These are phyloP conservation scores for Salvator merianae DNA, from an alignment of 2,113 vertebrate genomes.

Conservation along the genomic window DNA sequence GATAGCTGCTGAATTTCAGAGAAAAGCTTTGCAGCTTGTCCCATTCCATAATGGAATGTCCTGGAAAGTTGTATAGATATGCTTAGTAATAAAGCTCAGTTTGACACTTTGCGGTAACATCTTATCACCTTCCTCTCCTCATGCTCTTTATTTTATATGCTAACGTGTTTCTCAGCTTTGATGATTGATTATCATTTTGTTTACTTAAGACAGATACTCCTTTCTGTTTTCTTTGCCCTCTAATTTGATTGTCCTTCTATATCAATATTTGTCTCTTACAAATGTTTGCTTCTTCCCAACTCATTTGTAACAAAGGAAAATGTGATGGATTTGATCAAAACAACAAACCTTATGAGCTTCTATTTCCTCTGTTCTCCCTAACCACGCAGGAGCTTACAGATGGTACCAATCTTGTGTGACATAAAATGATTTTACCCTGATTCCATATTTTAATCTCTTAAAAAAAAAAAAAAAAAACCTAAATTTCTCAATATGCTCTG, in stretches of 20 bases:
- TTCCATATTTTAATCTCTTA: background rate
- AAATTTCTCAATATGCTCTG: conserved; percentile 8
- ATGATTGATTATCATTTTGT: background rate
- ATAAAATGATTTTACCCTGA: no score
- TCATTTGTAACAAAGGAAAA: background rate
- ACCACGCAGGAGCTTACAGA: background rate
- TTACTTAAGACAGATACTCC: background rate
- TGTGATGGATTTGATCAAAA: background rate
- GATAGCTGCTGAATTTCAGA: no score
- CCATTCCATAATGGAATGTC: background rate
- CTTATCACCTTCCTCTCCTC: background rate
- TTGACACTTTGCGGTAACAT: background rate
- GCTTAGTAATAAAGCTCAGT: background rate
- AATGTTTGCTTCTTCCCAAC: background rate
- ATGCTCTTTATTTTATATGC: background rate
- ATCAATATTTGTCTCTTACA: background rate
- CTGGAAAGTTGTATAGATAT: background rate
- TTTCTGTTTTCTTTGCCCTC: background rate
- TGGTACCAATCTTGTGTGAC: background rate
- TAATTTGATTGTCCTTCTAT: background rate
- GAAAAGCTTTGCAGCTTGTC: background rate
- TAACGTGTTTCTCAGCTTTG: background rate
- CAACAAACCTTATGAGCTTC: background rate
- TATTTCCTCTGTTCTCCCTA: background rate
- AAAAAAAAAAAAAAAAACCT: background rate